These are phyloP conservation scores for Centroberyx gerrardi DNA, from an alignment of 2,797 vertebrate genomes.

Conservation along the genomic window DNA sequence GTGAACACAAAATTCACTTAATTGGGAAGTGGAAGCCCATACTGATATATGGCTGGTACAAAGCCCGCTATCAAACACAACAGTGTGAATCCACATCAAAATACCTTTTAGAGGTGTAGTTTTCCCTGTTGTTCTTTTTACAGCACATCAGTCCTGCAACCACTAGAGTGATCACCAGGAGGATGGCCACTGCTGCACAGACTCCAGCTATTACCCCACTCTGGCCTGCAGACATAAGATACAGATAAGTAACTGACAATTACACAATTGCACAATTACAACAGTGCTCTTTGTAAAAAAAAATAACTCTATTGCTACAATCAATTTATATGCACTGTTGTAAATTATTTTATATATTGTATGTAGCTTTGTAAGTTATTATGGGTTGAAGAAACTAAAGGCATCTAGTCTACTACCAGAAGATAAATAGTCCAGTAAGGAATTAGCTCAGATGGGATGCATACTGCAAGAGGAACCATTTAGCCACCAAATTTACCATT, in stretches of 20 bases:
- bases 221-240: conserved; percentile 58
- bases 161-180: conserved; percentile 58
- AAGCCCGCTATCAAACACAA: background rate
- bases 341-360: background rate
- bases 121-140: conserved; percentile 52
- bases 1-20: background rate
- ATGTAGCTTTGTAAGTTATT: too few relatives aligned
- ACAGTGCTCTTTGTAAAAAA: background rate
- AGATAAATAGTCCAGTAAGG: too few relatives aligned
- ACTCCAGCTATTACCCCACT: conserved; percentile 54
- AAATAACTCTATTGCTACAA: background rate
- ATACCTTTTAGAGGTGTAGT: conserved; percentile 81
- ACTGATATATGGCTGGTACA: background rate
- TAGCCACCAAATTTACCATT: background rate
- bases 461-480: background rate
- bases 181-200: conserved; percentile 59
- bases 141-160: conserved; percentile 60
- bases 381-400: too few relatives aligned
- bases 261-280: background rate
- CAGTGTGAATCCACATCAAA: background rate
- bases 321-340: background rate
- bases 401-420: too few relatives aligned
- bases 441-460: background rate
- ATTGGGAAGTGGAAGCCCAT: background rate
- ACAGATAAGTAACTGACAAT: background rate